Evolutionary conservation across 2,888 invertebrate genomes (phyloP).

Genomic region (Drosophila atripex): DNA sequence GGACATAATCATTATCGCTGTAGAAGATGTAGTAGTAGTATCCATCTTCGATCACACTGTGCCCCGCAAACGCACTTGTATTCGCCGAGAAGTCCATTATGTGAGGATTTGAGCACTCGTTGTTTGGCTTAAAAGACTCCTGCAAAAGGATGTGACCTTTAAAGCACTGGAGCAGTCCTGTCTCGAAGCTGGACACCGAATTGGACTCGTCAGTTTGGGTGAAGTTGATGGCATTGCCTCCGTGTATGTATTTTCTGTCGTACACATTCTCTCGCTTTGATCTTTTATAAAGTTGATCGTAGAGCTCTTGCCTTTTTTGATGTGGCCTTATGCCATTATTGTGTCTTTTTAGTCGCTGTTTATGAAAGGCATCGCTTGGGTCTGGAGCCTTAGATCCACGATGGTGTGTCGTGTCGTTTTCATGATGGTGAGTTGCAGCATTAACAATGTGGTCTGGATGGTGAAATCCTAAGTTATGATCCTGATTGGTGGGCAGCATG

Average conservation of each 20-base stretch:
- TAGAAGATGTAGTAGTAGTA: slow-evolving; percentile 96
- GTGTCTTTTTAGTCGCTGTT: slow-evolving; percentile 16
- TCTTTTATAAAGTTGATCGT: slow-evolving; percentile 77
- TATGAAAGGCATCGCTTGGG: not conserved
- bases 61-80: slow-evolving; percentile 85
- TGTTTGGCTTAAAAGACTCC: slow-evolving; percentile 88
- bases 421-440: slow-evolving; percentile 3
- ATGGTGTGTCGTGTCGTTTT: not conserved
- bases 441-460: slow-evolving; percentile 13
- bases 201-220: slow-evolving; percentile 86
- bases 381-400: not conserved
- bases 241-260: slow-evolving; percentile 90
- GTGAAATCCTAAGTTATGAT: slow-evolving; percentile 6
- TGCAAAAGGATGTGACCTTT: slow-evolving; percentile 90
- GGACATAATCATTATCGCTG: slow-evolving; percentile 92
- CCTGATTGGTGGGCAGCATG: slow-evolving; percentile 28
- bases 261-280: slow-evolving; percentile 85
- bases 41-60: slow-evolving; percentile 90
- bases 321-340: slow-evolving; percentile 12
- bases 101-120: slow-evolving; percentile 88
- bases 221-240: slow-evolving; percentile 88
- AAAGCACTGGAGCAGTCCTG: slow-evolving; percentile 90
- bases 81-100: slow-evolving; percentile 89
- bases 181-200: slow-evolving; percentile 93
- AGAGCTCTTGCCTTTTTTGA: slow-evolving; percentile 61